Evolutionary conservation across 2,797 vertebrate species (phyloP).

Genomic region (Sebastes minor): DNA sequence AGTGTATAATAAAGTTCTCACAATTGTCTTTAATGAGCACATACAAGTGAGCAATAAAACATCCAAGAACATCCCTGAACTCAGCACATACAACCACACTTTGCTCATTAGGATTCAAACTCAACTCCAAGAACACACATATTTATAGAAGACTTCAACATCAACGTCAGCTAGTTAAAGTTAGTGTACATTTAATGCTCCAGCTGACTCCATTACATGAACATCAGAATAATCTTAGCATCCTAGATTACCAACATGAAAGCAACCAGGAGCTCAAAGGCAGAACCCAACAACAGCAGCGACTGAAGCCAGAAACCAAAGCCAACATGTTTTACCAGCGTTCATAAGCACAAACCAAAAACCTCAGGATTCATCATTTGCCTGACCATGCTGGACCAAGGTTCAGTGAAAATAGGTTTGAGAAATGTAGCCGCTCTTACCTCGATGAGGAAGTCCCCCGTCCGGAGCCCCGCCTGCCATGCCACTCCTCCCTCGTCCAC

Average conservation of each 20-base stretch:
- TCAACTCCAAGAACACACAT: not conserved
- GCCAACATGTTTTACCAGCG: not conserved
- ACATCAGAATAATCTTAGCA: not conserved
- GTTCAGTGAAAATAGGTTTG: not conserved
- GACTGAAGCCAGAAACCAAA: not conserved
- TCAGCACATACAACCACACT: not conserved
- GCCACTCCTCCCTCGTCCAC: slow-evolving; percentile 98
- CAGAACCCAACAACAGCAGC: not conserved
- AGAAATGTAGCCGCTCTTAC: slow-evolving; percentile 75
- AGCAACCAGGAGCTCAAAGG: not conserved
- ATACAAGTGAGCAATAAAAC: not conserved
- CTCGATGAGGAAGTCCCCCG: slow-evolving; percentile 98
- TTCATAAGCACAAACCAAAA: not conserved
- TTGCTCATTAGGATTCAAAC: not conserved
- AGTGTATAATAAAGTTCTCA: not conserved
- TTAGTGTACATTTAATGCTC: not conserved
- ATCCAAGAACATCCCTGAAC: not conserved
- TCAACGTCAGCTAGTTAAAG: not conserved
- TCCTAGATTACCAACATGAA: not conserved
- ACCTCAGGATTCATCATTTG: not conserved
- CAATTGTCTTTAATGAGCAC: not conserved
- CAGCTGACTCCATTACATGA: not conserved
- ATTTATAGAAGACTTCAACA: not conserved
- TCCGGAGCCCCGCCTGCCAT: slow-evolving; percentile 95
- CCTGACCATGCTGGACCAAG: not conserved